Base-by-base conservation (phyloP, 2,797 vertebrate species). In the Rhinella marina region DNA sequence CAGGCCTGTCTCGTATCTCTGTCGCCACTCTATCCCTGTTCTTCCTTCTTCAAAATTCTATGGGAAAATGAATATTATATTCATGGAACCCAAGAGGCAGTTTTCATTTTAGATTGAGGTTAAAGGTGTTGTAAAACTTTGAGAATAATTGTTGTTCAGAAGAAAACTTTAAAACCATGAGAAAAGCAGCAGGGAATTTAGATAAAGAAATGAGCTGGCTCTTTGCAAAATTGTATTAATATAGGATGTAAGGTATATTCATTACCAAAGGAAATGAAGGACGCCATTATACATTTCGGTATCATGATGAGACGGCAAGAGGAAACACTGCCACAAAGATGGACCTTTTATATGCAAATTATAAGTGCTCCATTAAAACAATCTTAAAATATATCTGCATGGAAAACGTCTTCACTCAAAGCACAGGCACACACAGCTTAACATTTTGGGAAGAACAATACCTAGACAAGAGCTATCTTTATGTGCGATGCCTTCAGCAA, bases 331-430 rank as follows among this genome's bases (percentile, higher is more conserved):
- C 61, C 72, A 86, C 88, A 80, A 89, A 89, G 81, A 87, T 84
- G 88, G 80, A 87, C 88, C 88, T 89, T 89, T 89, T 89, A 89
- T 89, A 89, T 89, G 88, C 85, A 89, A 89, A 89, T 89, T 54
- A 82, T 73, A 86, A 84, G 84, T 80, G 81, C 62, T 87, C 85
- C 56, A 83, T 87, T 89, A 89, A 86, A 83, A 86, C 73, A 79
- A 78, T 86, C 75, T 84, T 87, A 78, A 85, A 89, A 86, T 89
- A 89, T 84, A 84, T 82, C 88, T 86, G 68, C 81, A 85, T 83
- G 85, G 29, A 89, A 89, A 86, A 86, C 84, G 73, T 78, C 83
- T 85, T 70, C 59, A 72, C 56, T 89, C 52, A 89, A 89, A 86
- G 84, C 70, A 41, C 25, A 86, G 84, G 76, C 70, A 82, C 79